phyloP scores from a whole-genome alignment of 2,113 vertebrate genomes.

The Thomomys bottae region DNA sequence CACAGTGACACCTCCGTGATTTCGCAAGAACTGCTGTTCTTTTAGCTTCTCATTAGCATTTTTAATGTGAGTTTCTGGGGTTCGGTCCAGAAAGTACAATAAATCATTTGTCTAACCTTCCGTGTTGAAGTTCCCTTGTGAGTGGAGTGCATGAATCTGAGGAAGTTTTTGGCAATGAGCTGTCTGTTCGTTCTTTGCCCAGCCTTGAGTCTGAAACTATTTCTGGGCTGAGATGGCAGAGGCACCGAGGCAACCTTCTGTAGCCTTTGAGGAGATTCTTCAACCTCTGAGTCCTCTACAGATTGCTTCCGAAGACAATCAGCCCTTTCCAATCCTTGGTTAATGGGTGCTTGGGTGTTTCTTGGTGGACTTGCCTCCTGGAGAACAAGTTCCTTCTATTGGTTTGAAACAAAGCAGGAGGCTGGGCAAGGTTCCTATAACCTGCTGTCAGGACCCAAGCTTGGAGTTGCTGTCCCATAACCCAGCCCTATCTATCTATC shows the following conservation, averaged over 20 bases:
- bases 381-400: neutral
- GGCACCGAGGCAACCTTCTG: neutral
- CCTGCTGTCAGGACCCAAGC: neutral
- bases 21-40: neutral
- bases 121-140: neutral
- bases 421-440: accelerated
- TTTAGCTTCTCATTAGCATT: neutral
- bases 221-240: neutral
- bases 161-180: neutral
- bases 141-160: neutral
- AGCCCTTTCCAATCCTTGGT: neutral
- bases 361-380: neutral
- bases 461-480: too few species aligned
- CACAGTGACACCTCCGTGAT: neutral
- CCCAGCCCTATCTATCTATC: too few species aligned
- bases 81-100: conserved; percentile 15
- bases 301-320: neutral
- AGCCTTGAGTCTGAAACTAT: neutral
- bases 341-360: neutral
- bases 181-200: neutral
- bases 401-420: neutral
- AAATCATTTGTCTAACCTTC: conserved; percentile 1
- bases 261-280: neutral
- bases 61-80: conserved; percentile 18
- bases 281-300: neutral